Conservation (phyloP, 2,113 vertebrate species). For the Baryphthengus martii region DNA sequence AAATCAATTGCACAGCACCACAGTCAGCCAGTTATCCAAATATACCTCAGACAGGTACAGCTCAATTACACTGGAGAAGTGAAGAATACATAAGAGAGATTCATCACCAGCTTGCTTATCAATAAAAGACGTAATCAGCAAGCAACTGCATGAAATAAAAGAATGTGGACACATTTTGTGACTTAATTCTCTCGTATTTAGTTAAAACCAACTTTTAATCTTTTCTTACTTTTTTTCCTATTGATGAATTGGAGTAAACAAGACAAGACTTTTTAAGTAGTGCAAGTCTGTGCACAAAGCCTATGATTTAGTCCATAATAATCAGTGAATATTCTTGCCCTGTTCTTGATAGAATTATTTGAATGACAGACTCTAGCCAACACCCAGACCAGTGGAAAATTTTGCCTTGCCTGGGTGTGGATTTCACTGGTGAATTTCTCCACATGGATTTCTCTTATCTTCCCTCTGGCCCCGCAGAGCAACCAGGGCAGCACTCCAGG, state of each 20-base stretch:
- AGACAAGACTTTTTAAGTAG: background rate
- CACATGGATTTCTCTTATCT: background rate
- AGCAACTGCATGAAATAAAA: background rate
- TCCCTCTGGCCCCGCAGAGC: background rate
- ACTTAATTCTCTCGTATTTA: background rate
- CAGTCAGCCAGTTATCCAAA: slow-evolving; percentile 17
- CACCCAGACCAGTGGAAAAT: background rate
- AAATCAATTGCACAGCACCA: background rate
- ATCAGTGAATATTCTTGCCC: background rate
- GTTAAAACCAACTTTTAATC: background rate
- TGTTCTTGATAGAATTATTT: background rate
- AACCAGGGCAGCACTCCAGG: background rate
- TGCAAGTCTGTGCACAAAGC: background rate
- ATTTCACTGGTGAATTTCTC: background rate
- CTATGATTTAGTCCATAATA: background rate
- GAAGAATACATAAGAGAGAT: background rate
- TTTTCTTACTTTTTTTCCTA: background rate
- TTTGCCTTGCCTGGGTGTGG: background rate
- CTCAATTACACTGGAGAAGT: background rate
- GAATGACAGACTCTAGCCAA: background rate
- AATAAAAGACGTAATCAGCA: background rate
- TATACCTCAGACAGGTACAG: background rate
- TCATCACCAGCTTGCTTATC: background rate
- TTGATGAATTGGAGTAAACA: background rate
- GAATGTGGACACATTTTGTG: background rate